Evolutionary conservation across 2,888 invertebrate genomes (phyloP), one percentile per base, ranked within the genome.

Genomic region (Limnephilus marmoratus): DNA sequence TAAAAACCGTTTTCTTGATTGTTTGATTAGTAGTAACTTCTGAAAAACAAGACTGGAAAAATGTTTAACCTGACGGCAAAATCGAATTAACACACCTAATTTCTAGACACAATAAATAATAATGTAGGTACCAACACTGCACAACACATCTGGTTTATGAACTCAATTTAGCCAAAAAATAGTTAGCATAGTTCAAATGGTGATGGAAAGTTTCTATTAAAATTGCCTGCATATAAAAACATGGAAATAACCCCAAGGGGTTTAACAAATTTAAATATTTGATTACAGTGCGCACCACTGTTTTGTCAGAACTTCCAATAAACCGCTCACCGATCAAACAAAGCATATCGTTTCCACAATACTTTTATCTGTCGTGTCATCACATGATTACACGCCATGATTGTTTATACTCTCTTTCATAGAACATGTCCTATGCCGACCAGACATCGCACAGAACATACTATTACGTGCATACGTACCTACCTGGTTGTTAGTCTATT

Each of bases 341-440:
- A 93, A 90, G 93, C 90, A 90, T 93, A 93, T 93, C 92, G 91
- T 92, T 93, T 93, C 91, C 93, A 93, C 91, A 93, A 93, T 93
- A 91, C 91, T 85, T 89, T 90, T 93, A 93, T 93, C 93, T 93
- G 93, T 93, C 90, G 90, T 93, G 93, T 93, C 93, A 93, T 93
- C 93, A 89, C 91, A 91, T 91, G 93, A 91, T 93, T 93, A 93
- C 91, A 93, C 83, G 93, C 86, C 90, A 91, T 91, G 93, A 93
- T 93, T 93, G 91, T 93, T 93, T 91, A 90, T 91, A 91, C 91
- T 90, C 93, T 41, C 45, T 86, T 53, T 49, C 86, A 86, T 45
- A 49, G 86, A 86, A 49, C 86, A 29, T 45, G 49, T 29, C 29
- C 86, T 49, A 49, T 86, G 49, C 68, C 68, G 68, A 24, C 68